Conservation (phyloP, 2,888 invertebrate species). For the Clistopyga incitator region DNA sequence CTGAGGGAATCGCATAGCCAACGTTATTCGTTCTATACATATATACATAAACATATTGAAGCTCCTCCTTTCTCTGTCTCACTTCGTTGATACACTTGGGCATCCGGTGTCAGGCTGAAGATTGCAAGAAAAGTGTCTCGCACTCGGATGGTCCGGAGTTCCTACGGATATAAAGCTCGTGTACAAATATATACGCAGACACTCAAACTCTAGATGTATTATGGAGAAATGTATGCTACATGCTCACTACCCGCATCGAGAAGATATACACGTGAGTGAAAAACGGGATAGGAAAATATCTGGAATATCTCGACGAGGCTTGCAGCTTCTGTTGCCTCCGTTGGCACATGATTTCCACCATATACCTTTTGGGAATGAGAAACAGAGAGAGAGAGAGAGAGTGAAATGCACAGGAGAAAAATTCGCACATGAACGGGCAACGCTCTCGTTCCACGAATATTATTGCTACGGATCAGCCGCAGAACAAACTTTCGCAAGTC, state of each 20-base stretch:
- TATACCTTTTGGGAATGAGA: slow-evolving; percentile 5
- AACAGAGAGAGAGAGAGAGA: too few relatives aligned
- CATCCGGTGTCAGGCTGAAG: slow-evolving; percentile 67
- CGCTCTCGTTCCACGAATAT: slow-evolving; percentile 34
- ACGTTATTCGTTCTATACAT: not conserved
- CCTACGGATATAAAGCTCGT: slow-evolving; percentile 54
- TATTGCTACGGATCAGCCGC: slow-evolving; percentile 43
- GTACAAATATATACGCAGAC: slow-evolving; percentile 21
- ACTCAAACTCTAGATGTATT: slow-evolving; percentile 10
- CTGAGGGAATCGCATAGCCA: slow-evolving; percentile 30
- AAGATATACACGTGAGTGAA: not conserved
- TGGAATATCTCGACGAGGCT: slow-evolving; percentile 50
- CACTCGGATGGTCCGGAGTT: slow-evolving; percentile 43
- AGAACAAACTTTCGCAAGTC: slow-evolving; percentile 16
- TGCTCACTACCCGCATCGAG: not conserved
- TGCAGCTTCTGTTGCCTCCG: not conserved
- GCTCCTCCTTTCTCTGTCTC: not conserved
- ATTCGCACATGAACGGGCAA: slow-evolving; percentile 55
- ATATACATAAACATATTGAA: not conserved
- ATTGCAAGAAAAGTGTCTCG: slow-evolving; percentile 69
- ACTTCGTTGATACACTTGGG: slow-evolving; percentile 44
- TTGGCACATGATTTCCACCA: slow-evolving; percentile 37
- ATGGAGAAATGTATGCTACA: slow-evolving; percentile 2
- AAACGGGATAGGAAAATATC: slow-evolving; percentile 55
- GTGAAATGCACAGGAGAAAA: slow-evolving; percentile 31